Evolutionary conservation across 2,113 vertebrate species (phyloP).

Genomic region (Ailuropoda melanoleuca): DNA sequence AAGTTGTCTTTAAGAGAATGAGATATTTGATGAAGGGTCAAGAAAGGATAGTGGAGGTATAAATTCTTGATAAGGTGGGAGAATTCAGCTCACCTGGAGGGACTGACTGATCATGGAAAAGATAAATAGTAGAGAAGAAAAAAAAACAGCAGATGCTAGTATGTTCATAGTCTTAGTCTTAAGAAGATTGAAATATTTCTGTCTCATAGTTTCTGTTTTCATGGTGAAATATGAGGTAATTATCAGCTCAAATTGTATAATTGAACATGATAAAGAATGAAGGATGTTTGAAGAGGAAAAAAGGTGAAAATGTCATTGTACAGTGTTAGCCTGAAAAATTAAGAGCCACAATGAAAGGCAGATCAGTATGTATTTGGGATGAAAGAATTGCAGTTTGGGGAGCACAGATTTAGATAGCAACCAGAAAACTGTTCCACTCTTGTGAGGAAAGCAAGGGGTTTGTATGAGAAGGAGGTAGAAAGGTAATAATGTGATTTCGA

Average conservation of each 20-base stretch:
- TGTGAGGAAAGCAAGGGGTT: not conserved
- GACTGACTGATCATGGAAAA: not conserved
- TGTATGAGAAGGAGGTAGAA: not conserved
- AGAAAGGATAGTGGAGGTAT: not conserved
- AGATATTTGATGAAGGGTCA: not conserved
- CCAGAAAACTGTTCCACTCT: not conserved
- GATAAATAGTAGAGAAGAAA: not conserved
- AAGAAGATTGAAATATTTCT: not conserved
- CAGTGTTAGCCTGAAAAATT: not conserved
- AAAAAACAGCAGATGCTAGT: not conserved
- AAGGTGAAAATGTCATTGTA: constrained; percentile 21
- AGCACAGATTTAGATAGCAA: not conserved
- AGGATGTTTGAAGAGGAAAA: not conserved
- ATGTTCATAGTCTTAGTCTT: not conserved
- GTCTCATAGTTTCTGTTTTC: constrained; percentile 1
- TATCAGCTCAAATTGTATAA: not conserved
- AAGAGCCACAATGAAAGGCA: not conserved
- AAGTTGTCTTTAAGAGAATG: not conserved
- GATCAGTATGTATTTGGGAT: not conserved
- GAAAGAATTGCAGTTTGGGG: not conserved
- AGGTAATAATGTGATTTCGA: not conserved
- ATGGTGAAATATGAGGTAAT: constrained; percentile 2
- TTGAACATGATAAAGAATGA: not conserved
- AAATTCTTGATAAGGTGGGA: not conserved
- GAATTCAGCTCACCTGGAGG: not conserved